Evolutionary conservation across 2,888 invertebrate genomes (phyloP).

Genomic region (Drosophila cognata): DNA sequence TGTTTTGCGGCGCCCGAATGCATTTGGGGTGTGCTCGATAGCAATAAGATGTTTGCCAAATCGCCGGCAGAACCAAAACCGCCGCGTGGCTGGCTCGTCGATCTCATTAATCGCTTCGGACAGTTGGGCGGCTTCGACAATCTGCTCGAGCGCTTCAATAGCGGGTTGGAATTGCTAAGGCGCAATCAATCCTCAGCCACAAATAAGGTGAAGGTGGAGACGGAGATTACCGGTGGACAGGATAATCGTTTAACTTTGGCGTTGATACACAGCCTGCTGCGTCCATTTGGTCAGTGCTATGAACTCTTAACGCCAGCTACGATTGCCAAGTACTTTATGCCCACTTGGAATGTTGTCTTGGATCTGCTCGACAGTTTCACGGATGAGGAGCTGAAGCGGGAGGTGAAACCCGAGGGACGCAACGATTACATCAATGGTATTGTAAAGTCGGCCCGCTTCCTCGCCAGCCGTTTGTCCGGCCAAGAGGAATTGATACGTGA

Average conservation of each 20-base stretch:
- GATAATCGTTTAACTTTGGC: constrained; percentile 88
- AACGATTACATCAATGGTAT: constrained; percentile 98
- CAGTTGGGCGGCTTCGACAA: constrained; percentile 95
- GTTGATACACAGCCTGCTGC: constrained; percentile 92
- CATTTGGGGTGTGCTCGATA: constrained; percentile 87
- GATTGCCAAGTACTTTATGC: constrained; percentile 96
- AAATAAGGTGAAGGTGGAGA: constrained; percentile 51
- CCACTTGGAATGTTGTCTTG: constrained; percentile 96
- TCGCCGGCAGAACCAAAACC: constrained; percentile 91
- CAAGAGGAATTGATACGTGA: constrained; percentile 91
- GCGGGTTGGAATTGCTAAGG: constrained; percentile 88
- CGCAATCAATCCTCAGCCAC: constrained; percentile 85
- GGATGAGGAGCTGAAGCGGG: constrained; percentile 97
- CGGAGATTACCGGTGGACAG: constrained; percentile 63
- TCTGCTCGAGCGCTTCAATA: constrained; percentile 92
- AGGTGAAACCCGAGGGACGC: constrained; percentile 96
- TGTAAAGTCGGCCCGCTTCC: constrained; percentile 95
- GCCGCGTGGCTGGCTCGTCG: constrained; percentile 97
- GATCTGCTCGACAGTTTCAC: constrained; percentile 95
- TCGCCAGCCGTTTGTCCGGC: constrained; percentile 93
- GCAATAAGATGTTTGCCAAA: constrained; percentile 88
- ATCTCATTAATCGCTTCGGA: constrained; percentile 97
- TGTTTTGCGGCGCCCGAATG: constrained; percentile 82
- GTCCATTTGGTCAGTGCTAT: constrained; percentile 96
- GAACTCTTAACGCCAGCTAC: constrained; percentile 95